Base-by-base conservation (phyloP, 2,797 vertebrate species). In the Clarias pachynema region DNA sequence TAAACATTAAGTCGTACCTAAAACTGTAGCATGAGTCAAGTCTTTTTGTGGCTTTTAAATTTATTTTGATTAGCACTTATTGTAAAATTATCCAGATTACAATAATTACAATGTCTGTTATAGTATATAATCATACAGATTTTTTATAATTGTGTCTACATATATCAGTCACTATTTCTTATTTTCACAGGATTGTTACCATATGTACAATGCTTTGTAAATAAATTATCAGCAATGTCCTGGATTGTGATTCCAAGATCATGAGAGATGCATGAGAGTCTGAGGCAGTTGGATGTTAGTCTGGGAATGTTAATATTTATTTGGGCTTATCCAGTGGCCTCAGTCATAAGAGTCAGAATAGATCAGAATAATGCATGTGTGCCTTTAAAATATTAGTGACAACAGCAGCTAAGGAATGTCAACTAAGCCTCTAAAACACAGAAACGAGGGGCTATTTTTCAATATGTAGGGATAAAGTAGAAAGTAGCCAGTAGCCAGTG, bases 231-330 rank as follows among this genome's bases (percentile, higher is more conserved):
- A 79, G 20, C 60, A 8, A 5, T 34, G 77, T 40, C 31, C 22
- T 62, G 57, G 12, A 79, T 14, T 78, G 16, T 18, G 31, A 79
- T 79, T 24, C 57, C 31, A 79, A 16, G 9, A 60, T 37, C 34
- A 59, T 40, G 37, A 34, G 34, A 34, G 34, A 34, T 62, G 77
- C 22, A 62, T 40, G 31, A 79, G 31, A 40, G 12, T 63, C 77
- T 79, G 77, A 44, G 22, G 34, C 59, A 44, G 59, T 63, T 79
- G 56, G 20, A 40, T 63, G 56, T 24, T 60, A 60, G 29, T 34
- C 53, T 60, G 53, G 20, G 10, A 37, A 62, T 59, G 53, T 77
- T 56, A 59, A 59, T 79, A 40, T 79, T 79, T 79, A 79, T 62
- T 63, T 79, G 34, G 59, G 14, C 34, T 62, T 79, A 77, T 29